Base-by-base conservation (phyloP, 1,140 invertebrate species). In the Ips nitidus region DNA sequence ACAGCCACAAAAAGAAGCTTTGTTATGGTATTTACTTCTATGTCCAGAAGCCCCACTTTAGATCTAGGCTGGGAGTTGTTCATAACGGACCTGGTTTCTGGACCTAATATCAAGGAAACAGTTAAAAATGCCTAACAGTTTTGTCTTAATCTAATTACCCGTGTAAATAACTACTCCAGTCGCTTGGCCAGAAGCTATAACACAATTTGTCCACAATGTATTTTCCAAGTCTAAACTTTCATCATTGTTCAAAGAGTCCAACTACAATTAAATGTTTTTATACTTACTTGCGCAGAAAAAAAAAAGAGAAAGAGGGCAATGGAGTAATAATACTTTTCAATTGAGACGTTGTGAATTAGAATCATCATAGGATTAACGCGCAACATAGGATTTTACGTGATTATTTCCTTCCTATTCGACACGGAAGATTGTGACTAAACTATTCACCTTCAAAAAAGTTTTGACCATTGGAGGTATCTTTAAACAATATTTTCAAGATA, bases 201-300 rank as follows among this genome's bases (percentile, higher is more conserved):
- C 97, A 58, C 95, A 98, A 74, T 98, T 98, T 3, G 97, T 95
- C 98, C 98, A 99, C 22, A 99, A 81, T 0, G 97, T 98, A 80
- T 99, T 99, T 80, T 99, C 96, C 38, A 99, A 91, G 77, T 91
- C 93, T 22, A 99, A 84, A 57, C 94, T 91, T 73, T 93, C 91
- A 80, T 94, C 88, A 79, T 83, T 74, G 73, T 81, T 85, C 73
- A 77, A 83, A 81, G 80, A 88, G 84, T 84, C 87, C 73, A 86
- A 83, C 86, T 88, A 56, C 41, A 71, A 73, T 68, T 22, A 65
- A 66, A 53, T 57, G 57, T 40, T 22, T 50, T 50, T 22, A 22
- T 22, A 22, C 22, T 22, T 22, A 22, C 22, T 22, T 22, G 22
- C 22, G 22, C 22, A 22, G 22, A 22, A 22, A 22, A 22, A 22